phyloP scores from a whole-genome alignment of 2,888 invertebrate genomes.

The Zhuqinia jingwanae region DNA sequence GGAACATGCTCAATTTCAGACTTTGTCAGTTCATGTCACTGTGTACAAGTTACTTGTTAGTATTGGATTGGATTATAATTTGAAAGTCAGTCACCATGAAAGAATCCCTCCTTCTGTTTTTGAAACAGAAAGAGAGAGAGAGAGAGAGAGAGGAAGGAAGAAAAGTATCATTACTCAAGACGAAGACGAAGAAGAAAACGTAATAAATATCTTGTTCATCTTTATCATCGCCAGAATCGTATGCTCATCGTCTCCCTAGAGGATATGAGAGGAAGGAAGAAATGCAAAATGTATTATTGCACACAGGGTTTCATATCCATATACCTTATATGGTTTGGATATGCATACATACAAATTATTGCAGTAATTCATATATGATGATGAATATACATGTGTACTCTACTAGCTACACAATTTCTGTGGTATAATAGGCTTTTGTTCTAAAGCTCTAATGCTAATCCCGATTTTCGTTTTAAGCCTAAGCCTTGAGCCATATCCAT shows the following conservation, averaged over 20 bases:
- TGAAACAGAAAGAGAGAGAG: background rate
- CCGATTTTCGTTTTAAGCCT: conserved; percentile 57
- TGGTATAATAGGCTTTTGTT: background rate
- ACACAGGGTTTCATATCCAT: background rate
- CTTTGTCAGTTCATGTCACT: background rate
- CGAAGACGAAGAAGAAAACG: conserved; percentile 17
- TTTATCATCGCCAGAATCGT: background rate
- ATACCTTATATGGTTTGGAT: conserved; percentile 39
- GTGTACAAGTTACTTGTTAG: no score
- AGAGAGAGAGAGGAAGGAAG: no score
- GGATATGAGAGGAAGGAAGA: conserved; percentile 5
- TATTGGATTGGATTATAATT: no score
- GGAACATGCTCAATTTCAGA: background rate
- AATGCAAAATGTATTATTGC: conserved; percentile 44
- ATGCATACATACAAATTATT: conserved; percentile 19
- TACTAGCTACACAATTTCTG: background rate
- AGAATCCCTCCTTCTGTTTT: background rate
- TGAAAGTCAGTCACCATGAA: background rate
- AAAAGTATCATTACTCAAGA: conserved; percentile 60
- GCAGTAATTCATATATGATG: background rate
- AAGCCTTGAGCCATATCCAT: conserved; percentile 16
- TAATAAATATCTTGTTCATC: conserved; percentile 61
- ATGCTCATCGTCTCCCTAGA: background rate
- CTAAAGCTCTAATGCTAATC: conserved; percentile 40
- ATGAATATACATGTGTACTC: background rate